Evolutionary conservation across 2,113 vertebrate genomes (phyloP).

Genomic region (Stomatorhinus ivindoensis): DNA sequence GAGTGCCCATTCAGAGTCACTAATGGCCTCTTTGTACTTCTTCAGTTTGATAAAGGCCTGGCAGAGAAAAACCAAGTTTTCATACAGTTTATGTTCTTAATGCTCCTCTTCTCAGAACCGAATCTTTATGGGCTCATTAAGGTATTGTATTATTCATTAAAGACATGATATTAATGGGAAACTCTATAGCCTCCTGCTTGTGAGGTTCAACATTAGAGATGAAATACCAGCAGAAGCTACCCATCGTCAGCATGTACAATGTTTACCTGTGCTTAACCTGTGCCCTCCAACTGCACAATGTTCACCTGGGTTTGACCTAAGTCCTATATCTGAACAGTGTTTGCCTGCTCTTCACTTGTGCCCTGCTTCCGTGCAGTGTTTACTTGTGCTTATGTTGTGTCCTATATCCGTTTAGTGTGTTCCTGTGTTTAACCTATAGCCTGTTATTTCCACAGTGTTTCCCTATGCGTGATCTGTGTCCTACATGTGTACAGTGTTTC

Average conservation of each 20-base stretch:
- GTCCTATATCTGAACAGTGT: background rate
- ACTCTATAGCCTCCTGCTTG: background rate
- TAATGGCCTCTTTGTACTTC: constrained; percentile 69
- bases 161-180: background rate
- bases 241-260: background rate
- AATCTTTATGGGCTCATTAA: background rate
- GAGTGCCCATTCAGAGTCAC: constrained; percentile 85
- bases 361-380: background rate
- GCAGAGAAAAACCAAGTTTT: background rate
- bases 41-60: constrained; percentile 80
- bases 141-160: background rate
- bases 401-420: background rate
- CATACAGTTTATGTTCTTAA: background rate
- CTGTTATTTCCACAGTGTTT: background rate
- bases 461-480: background rate
- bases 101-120: background rate
- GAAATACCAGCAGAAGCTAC: background rate
- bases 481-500: background rate
- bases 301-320: background rate
- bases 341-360: background rate
- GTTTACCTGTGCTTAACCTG: background rate
- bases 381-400: background rate
- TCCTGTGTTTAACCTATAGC: background rate
- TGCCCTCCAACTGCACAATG: background rate
- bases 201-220: background rate